A percentile compares a stretch with the other conserved stretches of the same genome.
Evolutionary conservation across 1,140 invertebrate genomes (phyloP).

Genomic region (Lucilia sericata): DNA sequence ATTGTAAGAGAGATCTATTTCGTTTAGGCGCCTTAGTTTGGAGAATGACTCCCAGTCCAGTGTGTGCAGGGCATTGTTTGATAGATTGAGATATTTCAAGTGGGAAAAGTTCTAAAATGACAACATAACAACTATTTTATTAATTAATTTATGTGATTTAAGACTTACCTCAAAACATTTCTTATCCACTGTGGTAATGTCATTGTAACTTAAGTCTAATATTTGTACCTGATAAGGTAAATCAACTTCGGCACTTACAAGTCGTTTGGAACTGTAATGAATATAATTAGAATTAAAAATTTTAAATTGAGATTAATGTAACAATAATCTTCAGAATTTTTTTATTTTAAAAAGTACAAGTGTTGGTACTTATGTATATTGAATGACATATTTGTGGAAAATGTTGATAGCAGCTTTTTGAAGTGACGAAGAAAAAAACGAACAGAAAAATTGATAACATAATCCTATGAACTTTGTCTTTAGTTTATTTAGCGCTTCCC

Average conservation of each 20-base stretch:
- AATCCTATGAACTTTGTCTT: too few relatives aligned
- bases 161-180: constrained; percentile 59
- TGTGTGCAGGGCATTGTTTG: constrained; percentile 61
- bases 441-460: too few relatives aligned
- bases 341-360: too few relatives aligned
- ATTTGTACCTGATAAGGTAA: constrained; percentile 61
- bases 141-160: background rate
- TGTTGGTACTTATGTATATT: too few relatives aligned
- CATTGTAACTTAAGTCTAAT: constrained; percentile 64
- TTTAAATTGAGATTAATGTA: too few relatives aligned
- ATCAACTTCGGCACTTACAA: constrained; percentile 63
- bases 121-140: background rate
- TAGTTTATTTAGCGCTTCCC: too few relatives aligned
- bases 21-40: constrained; percentile 51
- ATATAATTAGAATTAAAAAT: too few relatives aligned
- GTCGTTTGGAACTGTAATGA: constrained; percentile 54
- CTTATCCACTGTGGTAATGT: constrained; percentile 63
- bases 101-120: constrained; percentile 54
- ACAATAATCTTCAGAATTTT: too few relatives aligned
- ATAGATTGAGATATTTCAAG: constrained; percentile 56
- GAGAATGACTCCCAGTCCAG: constrained; percentile 60
- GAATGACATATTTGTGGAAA: too few relatives aligned
- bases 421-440: too few relatives aligned
- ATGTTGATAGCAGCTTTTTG: too few relatives aligned
- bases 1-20: constrained; percentile 63